Evolutionary conservation across 2,888 invertebrate species (phyloP), one percentile per base, ranked within the genome.

Genomic region (Heliconius ismenius): DNA sequence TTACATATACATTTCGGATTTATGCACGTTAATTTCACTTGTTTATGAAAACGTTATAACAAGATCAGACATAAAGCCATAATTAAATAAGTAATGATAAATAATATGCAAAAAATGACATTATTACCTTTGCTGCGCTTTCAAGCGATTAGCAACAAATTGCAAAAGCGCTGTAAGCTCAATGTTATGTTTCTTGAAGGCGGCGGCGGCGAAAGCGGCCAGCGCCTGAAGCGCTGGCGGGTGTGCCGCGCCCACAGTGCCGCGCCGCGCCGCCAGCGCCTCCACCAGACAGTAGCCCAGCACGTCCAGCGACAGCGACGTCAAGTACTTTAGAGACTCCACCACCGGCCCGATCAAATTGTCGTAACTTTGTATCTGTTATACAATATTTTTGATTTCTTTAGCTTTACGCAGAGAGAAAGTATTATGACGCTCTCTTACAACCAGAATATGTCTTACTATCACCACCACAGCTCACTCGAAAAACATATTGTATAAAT

Each of bases 121-220:
- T 43, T 49, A 73, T 18, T 74, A 98, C 98, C 98, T 99, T 91
- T 99, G 98, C 84, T 98, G 98, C 28, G 98, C 97, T 91, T 99
- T 99, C 26, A 99, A 95, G 87, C 99, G 98, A 94, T 99, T 99
- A 62, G 98, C 98, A 36, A 99, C 98, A 90, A 98, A 99, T 90
- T 99, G 99, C 87, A 99, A 93, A 81, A 99, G 92, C 3, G 99
- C 99, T 6, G 98, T 97, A 80, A 99, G 95, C 88, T 99, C 99
- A 78, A 99, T 98, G 85, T 97, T 97, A 90, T 99, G 99, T 89
- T 99, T 99, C 93, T 99, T 99, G 91, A 98, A 99, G 82, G 99
- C 97, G 3, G 98, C 97, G 18, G 99, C 99, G 83, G 98, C 98
- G 93, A 99, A 99, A 78, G 97, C 97, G 0, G 99, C 98, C 43